Percentiles rank a stretch among this genome's conserved stretches.
Conservation (phyloP, 2,888 invertebrate genomes). For the Eurois occulta region DNA sequence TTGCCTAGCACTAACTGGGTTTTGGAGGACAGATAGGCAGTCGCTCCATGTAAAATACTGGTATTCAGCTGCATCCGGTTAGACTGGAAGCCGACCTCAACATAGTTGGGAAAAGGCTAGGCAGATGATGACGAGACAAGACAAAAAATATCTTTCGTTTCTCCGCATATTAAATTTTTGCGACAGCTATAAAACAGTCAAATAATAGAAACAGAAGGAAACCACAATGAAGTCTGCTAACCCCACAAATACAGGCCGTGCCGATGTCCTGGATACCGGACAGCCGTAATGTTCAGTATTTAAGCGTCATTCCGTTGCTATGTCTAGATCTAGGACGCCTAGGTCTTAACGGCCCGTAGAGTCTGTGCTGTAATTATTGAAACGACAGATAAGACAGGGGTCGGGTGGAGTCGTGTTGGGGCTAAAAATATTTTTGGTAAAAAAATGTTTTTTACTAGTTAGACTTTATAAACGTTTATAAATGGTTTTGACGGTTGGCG, state of each 20-base stretch:
- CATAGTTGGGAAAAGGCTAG: too few species aligned
- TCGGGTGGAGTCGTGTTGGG: constrained; percentile 36
- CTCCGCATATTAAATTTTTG: too few species aligned
- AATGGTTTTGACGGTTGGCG: too few species aligned
- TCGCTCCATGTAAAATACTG: too few species aligned
- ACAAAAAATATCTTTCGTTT: not conserved
- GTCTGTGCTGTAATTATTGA: constrained; percentile 65
- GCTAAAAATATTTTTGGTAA: constrained; percentile 13
- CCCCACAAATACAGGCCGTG: not conserved
- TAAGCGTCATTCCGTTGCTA: constrained; percentile 38
- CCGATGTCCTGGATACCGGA: constrained; percentile 23
- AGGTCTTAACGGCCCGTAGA: constrained; percentile 59
- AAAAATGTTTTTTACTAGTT: not conserved
- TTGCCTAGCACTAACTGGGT: too few species aligned
- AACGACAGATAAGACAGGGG: constrained; percentile 46
- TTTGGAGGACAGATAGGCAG: too few species aligned
- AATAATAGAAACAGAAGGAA: not conserved
- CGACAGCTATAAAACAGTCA: not conserved
- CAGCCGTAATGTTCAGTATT: constrained; percentile 46
- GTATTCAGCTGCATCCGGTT: too few species aligned
- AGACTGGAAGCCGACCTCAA: too few species aligned
- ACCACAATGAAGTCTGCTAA: not conserved
- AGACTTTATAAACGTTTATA: too few species aligned
- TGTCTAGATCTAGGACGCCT: constrained; percentile 48
- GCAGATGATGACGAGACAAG: too few species aligned